Conservation (phyloP, 2,113 vertebrate species). For the Cryptotis parvus region DNA sequence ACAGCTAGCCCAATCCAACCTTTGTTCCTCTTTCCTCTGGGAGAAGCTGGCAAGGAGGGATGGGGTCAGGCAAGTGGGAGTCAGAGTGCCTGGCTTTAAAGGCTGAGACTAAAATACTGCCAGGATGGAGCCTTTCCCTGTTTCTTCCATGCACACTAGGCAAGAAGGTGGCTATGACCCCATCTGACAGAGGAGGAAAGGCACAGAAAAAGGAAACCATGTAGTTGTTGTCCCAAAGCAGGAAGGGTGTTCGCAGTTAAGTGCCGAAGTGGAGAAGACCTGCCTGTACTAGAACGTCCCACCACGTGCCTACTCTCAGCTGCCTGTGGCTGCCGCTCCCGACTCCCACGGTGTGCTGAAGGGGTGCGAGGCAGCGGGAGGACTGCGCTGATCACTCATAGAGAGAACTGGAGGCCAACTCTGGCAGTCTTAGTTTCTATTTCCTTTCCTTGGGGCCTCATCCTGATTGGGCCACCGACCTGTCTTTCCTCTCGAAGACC, state of each 20-base stretch:
- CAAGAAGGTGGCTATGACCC: background rate
- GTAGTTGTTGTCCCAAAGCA: background rate
- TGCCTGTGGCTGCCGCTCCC: no score
- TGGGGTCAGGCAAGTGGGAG: accelerated
- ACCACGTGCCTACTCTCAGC: no score
- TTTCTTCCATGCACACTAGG: background rate
- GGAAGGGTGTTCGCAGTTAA: no score
- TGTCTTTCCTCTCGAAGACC: background rate
- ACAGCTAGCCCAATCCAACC: background rate
- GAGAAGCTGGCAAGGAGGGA: background rate
- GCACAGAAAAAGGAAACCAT: background rate
- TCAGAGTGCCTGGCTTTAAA: background rate
- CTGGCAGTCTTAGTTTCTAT: background rate
- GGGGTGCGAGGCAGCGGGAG: no score
- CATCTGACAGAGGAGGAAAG: background rate
- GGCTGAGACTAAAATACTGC: background rate
- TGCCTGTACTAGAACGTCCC: no score
- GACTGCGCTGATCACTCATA: background rate
- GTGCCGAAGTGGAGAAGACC: no score
- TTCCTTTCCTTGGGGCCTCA: background rate
- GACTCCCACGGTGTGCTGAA: no score
- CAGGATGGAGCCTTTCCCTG: background rate
- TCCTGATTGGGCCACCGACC: accelerated
- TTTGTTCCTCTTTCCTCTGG: background rate
- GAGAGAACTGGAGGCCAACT: background rate